phyloP scores from a whole-genome alignment of 2,797 vertebrate species.

The Vultur gryphus region DNA sequence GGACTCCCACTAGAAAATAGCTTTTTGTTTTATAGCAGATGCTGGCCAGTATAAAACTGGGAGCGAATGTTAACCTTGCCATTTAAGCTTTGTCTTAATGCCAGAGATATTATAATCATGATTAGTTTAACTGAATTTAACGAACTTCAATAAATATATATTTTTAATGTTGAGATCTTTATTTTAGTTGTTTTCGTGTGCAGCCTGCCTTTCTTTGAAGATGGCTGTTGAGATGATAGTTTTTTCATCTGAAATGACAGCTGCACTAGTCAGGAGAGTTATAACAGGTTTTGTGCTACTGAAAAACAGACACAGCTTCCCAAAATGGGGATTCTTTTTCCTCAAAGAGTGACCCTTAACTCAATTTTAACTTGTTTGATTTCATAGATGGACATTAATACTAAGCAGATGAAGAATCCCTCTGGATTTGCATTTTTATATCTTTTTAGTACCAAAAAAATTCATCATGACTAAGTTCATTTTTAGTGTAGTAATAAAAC shows the following conservation, averaged over 20 bases:
- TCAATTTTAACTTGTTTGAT: neutral
- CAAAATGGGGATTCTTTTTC: neutral
- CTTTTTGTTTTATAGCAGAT: neutral
- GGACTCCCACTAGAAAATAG: neutral
- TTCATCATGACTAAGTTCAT: neutral
- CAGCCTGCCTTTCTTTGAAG: neutral
- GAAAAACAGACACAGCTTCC: neutral
- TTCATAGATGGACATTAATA: neutral
- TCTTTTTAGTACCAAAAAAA: neutral
- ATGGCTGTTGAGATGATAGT: neutral
- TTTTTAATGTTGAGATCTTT: neutral
- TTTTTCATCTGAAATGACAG: neutral
- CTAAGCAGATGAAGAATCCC: neutral
- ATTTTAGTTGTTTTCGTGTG: neutral
- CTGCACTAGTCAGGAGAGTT: neutral
- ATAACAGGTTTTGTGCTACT: neutral
- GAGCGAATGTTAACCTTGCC: neutral
- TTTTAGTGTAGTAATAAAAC: neutral
- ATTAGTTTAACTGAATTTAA: neutral
- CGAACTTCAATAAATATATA: neutral
- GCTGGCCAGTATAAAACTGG: neutral
- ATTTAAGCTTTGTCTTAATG: neutral
- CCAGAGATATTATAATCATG: neutral
- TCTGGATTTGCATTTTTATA: constrained; percentile 33
- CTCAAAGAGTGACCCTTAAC: neutral